Evolutionary conservation across 2,113 vertebrate species (phyloP).

Genomic region (Tyto alba): DNA sequence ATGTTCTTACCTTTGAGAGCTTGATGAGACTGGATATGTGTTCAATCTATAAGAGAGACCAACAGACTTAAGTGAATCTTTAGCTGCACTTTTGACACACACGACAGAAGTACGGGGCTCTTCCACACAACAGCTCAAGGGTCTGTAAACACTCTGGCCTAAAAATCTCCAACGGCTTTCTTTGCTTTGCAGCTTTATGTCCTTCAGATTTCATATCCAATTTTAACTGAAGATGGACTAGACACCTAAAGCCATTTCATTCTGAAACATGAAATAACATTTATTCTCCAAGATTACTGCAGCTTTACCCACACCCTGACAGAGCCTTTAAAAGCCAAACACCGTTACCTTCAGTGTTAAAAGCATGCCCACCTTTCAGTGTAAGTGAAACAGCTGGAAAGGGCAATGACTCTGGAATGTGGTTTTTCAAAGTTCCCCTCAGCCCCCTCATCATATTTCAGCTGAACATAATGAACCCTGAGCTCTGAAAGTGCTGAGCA

Average conservation of each 20-base stretch:
- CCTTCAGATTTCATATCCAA: neutral
- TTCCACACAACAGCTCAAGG: neutral
- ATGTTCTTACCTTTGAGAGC: slow-evolving; percentile 87
- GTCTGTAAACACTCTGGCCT: neutral
- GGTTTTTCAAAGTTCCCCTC: neutral
- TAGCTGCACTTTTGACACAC: neutral
- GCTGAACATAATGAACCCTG: neutral
- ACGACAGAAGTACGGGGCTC: neutral
- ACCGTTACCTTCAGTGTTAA: neutral
- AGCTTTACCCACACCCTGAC: neutral
- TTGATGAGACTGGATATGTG: slow-evolving; percentile 98
- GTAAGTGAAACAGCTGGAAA: neutral
- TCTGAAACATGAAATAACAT: neutral
- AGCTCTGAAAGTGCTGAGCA: neutral
- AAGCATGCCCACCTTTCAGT: neutral
- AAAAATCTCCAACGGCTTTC: neutral
- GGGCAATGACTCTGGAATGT: neutral
- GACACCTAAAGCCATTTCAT: neutral
- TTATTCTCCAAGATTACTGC: neutral
- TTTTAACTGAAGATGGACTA: neutral
- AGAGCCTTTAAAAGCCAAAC: neutral
- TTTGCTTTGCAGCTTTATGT: neutral
- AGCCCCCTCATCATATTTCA: neutral
- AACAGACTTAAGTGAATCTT: neutral
- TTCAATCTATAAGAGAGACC: slow-evolving; percentile 85